These are phyloP conservation scores for Prionchulus punctatus DNA, from an alignment of 2,888 invertebrate species.

Conservation along the genomic window DNA sequence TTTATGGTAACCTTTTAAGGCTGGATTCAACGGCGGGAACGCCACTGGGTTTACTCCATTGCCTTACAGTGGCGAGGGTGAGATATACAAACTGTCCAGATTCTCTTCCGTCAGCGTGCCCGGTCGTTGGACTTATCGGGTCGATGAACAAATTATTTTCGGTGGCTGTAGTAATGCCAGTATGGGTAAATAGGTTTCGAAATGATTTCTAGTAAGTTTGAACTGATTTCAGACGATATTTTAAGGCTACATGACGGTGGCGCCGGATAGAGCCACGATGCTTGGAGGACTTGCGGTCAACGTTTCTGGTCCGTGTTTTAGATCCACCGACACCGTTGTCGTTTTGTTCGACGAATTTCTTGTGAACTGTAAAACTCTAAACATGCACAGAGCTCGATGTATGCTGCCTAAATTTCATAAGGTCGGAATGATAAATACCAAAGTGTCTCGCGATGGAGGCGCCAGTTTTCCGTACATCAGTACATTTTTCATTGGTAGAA, in stretches of 20 bases:
- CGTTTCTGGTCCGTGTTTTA: conserved; percentile 86
- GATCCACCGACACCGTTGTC: conserved; percentile 52
- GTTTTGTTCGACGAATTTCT: conserved; percentile 24
- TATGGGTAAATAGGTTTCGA: no score
- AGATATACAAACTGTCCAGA: conserved; percentile 47
- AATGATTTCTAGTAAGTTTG: no score
- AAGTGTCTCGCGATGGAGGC: conserved; percentile 28
- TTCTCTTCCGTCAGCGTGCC: conserved; percentile 13
- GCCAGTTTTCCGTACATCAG: conserved; percentile 26
- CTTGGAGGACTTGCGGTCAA: conserved; percentile 87
- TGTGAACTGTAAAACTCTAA: conserved; percentile 20
- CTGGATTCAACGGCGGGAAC: conserved; percentile 88
- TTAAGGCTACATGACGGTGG: not conserved
- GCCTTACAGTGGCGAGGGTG: conserved; percentile 66
- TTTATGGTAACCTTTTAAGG: conserved; percentile 38
- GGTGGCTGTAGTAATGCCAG: conserved; percentile 56
- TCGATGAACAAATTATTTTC: conserved; percentile 74
- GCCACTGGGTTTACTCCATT: conserved; percentile 63
- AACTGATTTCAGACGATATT: no score
- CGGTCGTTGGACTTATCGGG: conserved; percentile 74
- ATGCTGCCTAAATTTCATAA: conserved; percentile 29
- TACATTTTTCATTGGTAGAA: conserved; percentile 22
- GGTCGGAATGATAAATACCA: conserved; percentile 22
- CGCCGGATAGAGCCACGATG: conserved; percentile 46
- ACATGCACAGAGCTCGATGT: conserved; percentile 23